These are phyloP conservation scores for Champsocephalus esox DNA, from an alignment of 2,797 vertebrate species.

Conservation along the genomic window DNA sequence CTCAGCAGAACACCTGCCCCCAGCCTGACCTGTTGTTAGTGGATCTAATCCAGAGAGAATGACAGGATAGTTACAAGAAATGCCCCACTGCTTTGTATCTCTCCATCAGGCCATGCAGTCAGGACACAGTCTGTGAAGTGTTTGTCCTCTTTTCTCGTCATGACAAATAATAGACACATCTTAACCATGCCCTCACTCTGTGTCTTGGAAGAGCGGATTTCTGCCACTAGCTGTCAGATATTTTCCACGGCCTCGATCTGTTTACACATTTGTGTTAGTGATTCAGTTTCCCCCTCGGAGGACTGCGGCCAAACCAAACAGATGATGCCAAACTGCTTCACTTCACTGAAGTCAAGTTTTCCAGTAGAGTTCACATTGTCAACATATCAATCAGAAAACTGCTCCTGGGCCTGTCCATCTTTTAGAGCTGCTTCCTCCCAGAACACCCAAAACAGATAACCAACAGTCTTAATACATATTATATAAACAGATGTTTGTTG, in stretches of 20 bases:
- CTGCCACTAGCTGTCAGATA: constrained; percentile 20
- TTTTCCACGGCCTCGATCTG: constrained; percentile 29
- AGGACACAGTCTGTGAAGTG: not conserved
- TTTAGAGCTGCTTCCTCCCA: constrained; percentile 26
- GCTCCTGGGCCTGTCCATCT: constrained; percentile 19
- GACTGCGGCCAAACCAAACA: constrained; percentile 29
- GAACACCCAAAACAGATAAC: constrained; percentile 5
- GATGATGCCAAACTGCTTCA: constrained; percentile 46
- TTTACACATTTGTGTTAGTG: constrained; percentile 36
- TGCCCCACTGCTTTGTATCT: constrained; percentile 41
- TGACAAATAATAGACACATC: constrained; percentile 18
- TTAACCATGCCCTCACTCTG: not conserved
- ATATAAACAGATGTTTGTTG: constrained; percentile 11
- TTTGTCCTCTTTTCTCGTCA: constrained; percentile 18
- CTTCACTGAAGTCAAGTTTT: constrained; percentile 50
- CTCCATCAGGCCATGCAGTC: constrained; percentile 15
- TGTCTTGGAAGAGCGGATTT: constrained; percentile 19
- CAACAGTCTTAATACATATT: not conserved
- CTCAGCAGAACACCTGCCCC: constrained; percentile 72
- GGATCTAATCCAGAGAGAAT: constrained; percentile 62
- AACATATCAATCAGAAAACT: constrained; percentile 29
- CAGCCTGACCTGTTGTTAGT: constrained; percentile 73
- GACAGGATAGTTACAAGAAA: constrained; percentile 59
- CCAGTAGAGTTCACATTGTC: constrained; percentile 42
- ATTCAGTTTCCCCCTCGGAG: constrained; percentile 30